phyloP scores from a whole-genome alignment of 2,797 vertebrate genomes.

The Mus spretus region DNA sequence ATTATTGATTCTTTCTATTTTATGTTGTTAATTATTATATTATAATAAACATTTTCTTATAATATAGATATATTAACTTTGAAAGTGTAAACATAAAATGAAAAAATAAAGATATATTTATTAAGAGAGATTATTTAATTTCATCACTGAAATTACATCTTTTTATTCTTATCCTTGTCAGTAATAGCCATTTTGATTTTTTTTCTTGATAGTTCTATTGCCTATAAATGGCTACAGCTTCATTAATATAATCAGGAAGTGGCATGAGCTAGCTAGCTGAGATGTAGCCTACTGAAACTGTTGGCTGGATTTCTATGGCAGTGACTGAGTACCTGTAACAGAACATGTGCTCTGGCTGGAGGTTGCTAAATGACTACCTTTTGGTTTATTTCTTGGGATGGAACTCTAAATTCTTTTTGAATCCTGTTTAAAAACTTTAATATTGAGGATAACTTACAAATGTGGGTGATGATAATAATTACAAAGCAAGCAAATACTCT shows the following conservation, averaged over 20 bases:
- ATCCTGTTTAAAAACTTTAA: background rate
- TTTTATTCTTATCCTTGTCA: background rate
- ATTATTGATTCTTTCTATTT: background rate
- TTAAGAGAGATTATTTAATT: conserved; percentile 18
- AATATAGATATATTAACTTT: background rate
- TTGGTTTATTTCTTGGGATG: background rate
- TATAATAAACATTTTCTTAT: background rate
- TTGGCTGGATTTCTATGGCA: background rate
- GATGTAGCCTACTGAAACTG: background rate
- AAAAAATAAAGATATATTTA: conserved; percentile 2
- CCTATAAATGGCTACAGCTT: background rate
- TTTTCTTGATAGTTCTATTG: conserved; percentile 1
- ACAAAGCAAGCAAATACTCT: conserved; percentile 29
- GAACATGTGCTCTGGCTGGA: background rate
- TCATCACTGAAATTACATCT: background rate
- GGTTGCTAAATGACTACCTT: background rate
- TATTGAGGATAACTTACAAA: conserved; percentile 15
- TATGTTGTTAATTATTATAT: background rate
- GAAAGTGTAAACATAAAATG: background rate
- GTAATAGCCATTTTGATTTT: conserved; percentile 15
- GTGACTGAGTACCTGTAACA: background rate
- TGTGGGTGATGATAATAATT: background rate
- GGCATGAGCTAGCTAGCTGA: background rate
- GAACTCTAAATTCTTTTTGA: background rate
- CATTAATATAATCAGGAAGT: background rate